phyloP scores from a whole-genome alignment of 2,113 vertebrate species.

The Gallinago undulata region DNA sequence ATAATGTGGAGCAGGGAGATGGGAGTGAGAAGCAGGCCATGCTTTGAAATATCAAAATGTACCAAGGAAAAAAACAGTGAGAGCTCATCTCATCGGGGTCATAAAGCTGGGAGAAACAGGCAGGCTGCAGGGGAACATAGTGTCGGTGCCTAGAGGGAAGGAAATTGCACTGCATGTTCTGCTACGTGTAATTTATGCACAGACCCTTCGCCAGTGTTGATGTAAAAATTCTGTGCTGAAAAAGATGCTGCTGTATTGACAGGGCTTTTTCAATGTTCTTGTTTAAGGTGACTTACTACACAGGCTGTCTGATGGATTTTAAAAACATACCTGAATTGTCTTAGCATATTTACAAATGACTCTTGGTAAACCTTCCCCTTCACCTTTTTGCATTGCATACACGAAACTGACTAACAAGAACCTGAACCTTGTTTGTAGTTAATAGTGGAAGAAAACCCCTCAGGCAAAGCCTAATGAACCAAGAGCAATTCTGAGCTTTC shows the following conservation, averaged over 20 bases:
- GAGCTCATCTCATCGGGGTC: slow-evolving; percentile 74
- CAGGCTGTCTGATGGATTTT: slow-evolving; percentile 59
- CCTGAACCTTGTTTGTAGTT: slow-evolving; percentile 73
- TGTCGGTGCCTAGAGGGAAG: slow-evolving; percentile 53
- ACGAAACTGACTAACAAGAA: slow-evolving; percentile 43
- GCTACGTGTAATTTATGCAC: slow-evolving; percentile 67
- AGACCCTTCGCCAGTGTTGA: slow-evolving; percentile 37
- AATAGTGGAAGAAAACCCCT: slow-evolving; percentile 70
- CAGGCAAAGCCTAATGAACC: slow-evolving; percentile 76
- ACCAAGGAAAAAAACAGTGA: slow-evolving; percentile 74
- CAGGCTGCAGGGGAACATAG: slow-evolving; percentile 59
- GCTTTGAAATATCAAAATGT: slow-evolving; percentile 82
- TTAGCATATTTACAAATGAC: slow-evolving; percentile 66
- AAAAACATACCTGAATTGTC: slow-evolving; percentile 38
- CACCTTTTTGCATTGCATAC: slow-evolving; percentile 61
- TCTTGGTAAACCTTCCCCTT: slow-evolving; percentile 48
- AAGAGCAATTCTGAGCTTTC: slow-evolving; percentile 67
- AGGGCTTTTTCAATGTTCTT: slow-evolving; percentile 54
- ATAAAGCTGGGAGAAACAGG: slow-evolving; percentile 68
- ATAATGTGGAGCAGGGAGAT: slow-evolving; percentile 86
- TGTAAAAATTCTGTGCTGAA: slow-evolving; percentile 53
- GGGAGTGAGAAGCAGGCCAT: slow-evolving; percentile 75
- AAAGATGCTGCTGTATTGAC: slow-evolving; percentile 62
- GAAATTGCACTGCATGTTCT: slow-evolving; percentile 46
- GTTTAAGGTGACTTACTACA: slow-evolving; percentile 63